Evolutionary conservation across 92 coral and sea anemone species (phyloP), one percentile per base, ranked within the genome.

Genomic region (Scolanthus callimorphus): DNA sequence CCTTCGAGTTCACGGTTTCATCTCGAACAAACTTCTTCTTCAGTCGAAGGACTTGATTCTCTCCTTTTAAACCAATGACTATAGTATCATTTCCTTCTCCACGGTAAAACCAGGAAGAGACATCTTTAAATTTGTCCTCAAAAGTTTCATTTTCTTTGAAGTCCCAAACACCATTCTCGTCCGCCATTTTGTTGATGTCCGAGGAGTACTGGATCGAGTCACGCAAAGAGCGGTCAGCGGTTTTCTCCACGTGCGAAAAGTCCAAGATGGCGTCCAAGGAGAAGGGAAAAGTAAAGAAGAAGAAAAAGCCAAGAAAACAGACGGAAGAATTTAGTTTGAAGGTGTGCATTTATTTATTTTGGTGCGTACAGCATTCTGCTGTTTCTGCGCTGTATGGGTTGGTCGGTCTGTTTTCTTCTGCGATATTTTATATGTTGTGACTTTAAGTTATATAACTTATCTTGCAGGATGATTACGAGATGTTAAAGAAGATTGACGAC

Each of bases 241-340:
- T 46, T 9, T 46, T 4, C 11, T 21, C 55, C 96, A 83, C 90
- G 90, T 87, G 96, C 57, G 29, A 73, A 53, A n/a, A n/a, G 63
- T 67, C 48, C 85, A 88, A 94, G 27, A 94, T 94, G 99, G 99
- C 99, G 83, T 73, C 94, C 85, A 84, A 71, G 62, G 50, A 51
- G 53, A 60, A 71, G 23, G n/a, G 28, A 4, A n/a, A n/a, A n/a
- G n/a, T n/a, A n/a, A 77, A 62, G 39, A 81, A 65, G 80, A 85
- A 73, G 58, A 88, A 84, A n/a, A n/a, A n/a, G n/a, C 77, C 59
- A 73, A 17, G 49, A 25, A 70, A 66, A 25, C 44, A 29, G 48
- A 50, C 21, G 17, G 63, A 52, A 13, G 86, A 80, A 11, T 67
- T 94, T 8, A 61, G 76, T 23, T 70, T 94, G 21, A 69, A 81